A percentile compares a stretch with the other conserved stretches of the same genome.
These are phyloP conservation scores for Streptopelia turtur DNA, from an alignment of 2,797 vertebrate genomes.

Conservation along the genomic window DNA sequence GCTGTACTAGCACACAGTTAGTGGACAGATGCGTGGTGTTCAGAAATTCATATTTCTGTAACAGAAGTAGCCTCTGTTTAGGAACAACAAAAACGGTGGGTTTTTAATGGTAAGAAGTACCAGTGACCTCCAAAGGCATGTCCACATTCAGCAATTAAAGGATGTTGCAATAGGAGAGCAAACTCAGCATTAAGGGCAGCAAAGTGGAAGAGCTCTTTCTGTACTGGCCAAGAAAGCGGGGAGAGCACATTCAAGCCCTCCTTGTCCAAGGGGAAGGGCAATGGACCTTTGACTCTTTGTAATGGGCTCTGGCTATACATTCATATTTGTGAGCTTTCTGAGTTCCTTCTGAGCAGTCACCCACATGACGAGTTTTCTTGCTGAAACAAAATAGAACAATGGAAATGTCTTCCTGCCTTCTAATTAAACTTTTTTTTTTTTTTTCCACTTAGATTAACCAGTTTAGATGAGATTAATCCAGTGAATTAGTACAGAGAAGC, in stretches of 20 bases:
- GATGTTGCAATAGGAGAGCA: neutral
- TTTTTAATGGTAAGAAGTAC: neutral
- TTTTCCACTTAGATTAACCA: neutral
- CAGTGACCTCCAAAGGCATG: neutral
- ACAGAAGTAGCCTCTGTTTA: neutral
- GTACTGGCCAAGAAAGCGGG: neutral
- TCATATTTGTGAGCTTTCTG: neutral
- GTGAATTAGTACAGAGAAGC: neutral
- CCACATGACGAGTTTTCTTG: neutral
- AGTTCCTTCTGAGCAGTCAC: neutral
- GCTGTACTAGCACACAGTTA: neutral
- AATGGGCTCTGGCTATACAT: rapidly evolving
- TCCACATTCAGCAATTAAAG: neutral
- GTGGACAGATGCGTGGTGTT: neutral
- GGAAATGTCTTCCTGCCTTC: neutral
- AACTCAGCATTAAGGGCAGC: neutral
- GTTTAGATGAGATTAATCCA: neutral
- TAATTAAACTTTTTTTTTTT: neutral
- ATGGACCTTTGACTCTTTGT: neutral
- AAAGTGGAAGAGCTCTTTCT: neutral
- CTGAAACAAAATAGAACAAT: neutral
- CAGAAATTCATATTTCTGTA: neutral
- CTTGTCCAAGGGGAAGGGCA: neutral
- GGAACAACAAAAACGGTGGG: neutral
- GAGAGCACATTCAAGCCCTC: neutral